Conservation (phyloP, 2,888 invertebrate genomes). For the Pachliopta kotzebuea region DNA sequence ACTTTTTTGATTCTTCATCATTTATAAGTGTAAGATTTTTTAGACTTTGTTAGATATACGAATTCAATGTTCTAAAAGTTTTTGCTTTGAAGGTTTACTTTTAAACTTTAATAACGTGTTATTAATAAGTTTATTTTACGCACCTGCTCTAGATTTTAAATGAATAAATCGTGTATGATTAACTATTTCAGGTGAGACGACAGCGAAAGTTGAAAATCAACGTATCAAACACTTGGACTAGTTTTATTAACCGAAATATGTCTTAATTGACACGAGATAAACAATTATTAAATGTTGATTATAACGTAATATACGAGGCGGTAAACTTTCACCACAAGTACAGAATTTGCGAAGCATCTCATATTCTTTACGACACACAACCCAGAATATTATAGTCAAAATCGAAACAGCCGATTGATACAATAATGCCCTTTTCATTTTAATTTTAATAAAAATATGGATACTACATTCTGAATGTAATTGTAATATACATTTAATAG, state of each 20-base stretch:
- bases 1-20: slow-evolving; percentile 27
- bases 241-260: slow-evolving; percentile 42
- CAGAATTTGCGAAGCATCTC: neutral
- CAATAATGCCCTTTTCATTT: too few species aligned
- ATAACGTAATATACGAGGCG: neutral
- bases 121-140: slow-evolving; percentile 40
- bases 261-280: slow-evolving; percentile 40
- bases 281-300: slow-evolving; percentile 36
- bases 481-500: too few species aligned
- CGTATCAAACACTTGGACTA: slow-evolving; percentile 48
- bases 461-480: too few species aligned
- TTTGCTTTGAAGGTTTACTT: slow-evolving; percentile 61
- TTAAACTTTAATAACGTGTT: slow-evolving; percentile 64
- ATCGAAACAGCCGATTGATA: too few species aligned
- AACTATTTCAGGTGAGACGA: slow-evolving; percentile 45
- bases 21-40: neutral
- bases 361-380: neutral
- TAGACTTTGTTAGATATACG: slow-evolving; percentile 40
- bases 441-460: too few species aligned
- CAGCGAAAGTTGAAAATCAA: slow-evolving; percentile 50
- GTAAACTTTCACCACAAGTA: neutral
- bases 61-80: slow-evolving; percentile 51
- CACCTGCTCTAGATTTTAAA: slow-evolving; percentile 34
- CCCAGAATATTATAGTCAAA: neutral
- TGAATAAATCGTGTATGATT: slow-evolving; percentile 34